These are phyloP conservation scores for Bellardia pandia DNA, from an alignment of 2,888 invertebrate species.

Conservation along the genomic window DNA sequence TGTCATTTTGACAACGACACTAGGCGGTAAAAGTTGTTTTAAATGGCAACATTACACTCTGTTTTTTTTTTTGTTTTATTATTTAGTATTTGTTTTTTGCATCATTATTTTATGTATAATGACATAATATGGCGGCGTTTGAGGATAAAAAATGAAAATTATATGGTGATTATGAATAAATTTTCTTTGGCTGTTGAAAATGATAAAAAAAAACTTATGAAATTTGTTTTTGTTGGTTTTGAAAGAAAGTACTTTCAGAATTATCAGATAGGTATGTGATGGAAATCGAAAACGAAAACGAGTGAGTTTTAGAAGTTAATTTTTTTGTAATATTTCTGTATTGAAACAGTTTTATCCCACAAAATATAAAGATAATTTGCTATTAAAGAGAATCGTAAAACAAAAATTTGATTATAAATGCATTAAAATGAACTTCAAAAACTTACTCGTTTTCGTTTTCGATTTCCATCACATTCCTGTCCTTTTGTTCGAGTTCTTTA, in stretches of 20 bases:
- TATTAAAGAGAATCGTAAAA: no score
- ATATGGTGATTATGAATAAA: conserved; percentile 66
- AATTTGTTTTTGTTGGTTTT: not conserved
- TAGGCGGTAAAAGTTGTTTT: conserved; percentile 67
- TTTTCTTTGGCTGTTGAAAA: conserved; percentile 47
- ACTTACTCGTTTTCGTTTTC: no score
- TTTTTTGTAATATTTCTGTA: no score
- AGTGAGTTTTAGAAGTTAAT: no score
- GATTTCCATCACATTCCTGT: no score
- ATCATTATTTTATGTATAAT: conserved; percentile 55
- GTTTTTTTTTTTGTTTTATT: conserved; percentile 33
- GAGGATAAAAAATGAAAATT: conserved; percentile 63
- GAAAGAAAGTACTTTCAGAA: conserved; percentile 2
- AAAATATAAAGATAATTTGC: no score
- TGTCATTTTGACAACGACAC: conserved; percentile 67
- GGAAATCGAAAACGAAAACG: no score
- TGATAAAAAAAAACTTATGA: conserved; percentile 5
- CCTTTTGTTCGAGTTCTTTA: not conserved
- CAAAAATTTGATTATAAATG: no score
- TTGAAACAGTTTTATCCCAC: no score
- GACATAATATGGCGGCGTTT: conserved; percentile 71
- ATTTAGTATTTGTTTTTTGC: conserved; percentile 3
- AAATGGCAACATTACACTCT: conserved; percentile 56
- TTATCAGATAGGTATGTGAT: no score
- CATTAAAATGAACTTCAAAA: no score